These are phyloP conservation scores for Ridgeia piscesae DNA, from an alignment of 1,140 invertebrate genomes.

Conservation along the genomic window DNA sequence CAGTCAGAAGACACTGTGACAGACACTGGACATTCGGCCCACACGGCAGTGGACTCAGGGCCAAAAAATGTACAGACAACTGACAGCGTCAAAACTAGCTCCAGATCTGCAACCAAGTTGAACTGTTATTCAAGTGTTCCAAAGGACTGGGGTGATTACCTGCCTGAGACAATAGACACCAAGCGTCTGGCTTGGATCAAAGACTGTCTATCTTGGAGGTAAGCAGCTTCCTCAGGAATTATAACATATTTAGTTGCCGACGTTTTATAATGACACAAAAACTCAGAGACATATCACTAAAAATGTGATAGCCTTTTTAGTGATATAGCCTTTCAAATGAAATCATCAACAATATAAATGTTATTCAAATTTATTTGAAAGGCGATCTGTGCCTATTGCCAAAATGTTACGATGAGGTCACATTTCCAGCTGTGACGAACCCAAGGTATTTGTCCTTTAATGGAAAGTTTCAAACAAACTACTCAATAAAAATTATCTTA, in stretches of 20 bases:
- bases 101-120: not conserved
- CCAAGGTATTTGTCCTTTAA: not conserved
- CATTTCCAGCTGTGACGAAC: not conserved
- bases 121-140: not conserved
- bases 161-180: not conserved
- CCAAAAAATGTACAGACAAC: not conserved
- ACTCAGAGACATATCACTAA: not conserved
- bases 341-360: not conserved
- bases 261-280: too few species aligned
- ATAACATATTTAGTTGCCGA: not conserved
- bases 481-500: too few species aligned
- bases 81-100: not conserved
- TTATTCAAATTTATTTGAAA: not conserved
- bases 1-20: not conserved
- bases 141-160: not conserved
- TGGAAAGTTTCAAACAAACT: not conserved
- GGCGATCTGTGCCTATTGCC: not conserved
- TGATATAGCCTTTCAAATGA: not conserved
- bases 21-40: not conserved
- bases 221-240: not conserved
- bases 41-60: not conserved
- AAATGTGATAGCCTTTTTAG: not conserved
- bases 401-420: not conserved
- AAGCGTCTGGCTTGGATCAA: not conserved
- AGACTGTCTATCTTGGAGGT: not conserved